Base-by-base conservation (phyloP, 2,888 invertebrate species). In the Scaptomyza flava region DNA sequence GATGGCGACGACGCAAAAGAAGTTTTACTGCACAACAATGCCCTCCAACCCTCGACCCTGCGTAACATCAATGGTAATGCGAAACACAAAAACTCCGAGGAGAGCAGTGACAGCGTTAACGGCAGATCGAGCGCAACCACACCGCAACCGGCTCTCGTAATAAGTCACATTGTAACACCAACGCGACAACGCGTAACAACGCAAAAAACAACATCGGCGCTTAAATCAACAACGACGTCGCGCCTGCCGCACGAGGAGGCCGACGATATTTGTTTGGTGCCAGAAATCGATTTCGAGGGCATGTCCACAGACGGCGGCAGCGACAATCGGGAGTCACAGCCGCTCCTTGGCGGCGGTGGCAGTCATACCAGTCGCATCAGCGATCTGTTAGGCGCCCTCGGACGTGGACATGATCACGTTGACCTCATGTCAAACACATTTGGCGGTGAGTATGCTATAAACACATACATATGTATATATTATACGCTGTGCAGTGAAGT, bases 241-340 rank as follows among this genome's bases (percentile, higher is more conserved):
- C 79, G 71, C 42, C 53, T 76, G 33, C 67, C 72, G 9, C 72
- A 78, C 67, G 87, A 89, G 66, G 89, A 90, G 70, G 81, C 81
- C 47, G 91, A 96, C 92, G 96, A 96, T 92, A 95, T 95, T 91
- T 94, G 94, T 92, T 93, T 96, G 91, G 94, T 96, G 88, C 97
- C 97, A 81, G 97, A 97, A 93, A 95, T 97, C 83, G 95, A 94
- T 79, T 97, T 96, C 92, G 96, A 95, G 93, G 94, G 95, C 93
- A 94, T 94, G 93, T 84, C 87, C 66, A 95, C 96, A 95, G 96
- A 96, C 94, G 96, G 96, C 56, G 94, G 96, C 91, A 95, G 96
- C 74, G 94, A 95, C 72, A 96, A 96, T 93, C 94, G 97, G 90
- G 98, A 98, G 94, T 97, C 96, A 93, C 98, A 98, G 93, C 98